Percentiles rank a stretch among this genome's conserved stretches.
These are phyloP conservation scores for Arvicanthis niloticus DNA, from an alignment of 2,113 vertebrate genomes.

Conservation along the genomic window DNA sequence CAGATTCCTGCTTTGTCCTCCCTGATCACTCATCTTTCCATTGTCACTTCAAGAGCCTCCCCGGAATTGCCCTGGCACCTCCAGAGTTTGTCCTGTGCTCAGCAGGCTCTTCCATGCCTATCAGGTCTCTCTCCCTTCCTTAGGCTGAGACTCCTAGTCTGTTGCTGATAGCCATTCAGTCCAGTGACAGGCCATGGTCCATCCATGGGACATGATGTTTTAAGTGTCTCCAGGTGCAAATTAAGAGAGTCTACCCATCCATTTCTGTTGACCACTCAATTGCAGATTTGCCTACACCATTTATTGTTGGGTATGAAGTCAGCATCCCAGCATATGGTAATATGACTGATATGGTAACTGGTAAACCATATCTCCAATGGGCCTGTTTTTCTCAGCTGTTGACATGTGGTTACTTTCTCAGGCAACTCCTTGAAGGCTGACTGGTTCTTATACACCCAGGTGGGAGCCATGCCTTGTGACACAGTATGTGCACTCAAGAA, in stretches of 20 bases:
- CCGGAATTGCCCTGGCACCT: constrained; percentile 45
- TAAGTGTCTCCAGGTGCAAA: not conserved
- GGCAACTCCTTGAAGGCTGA: not conserved
- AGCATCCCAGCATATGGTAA: not conserved
- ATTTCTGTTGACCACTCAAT: not conserved
- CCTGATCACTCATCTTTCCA: constrained; percentile 7
- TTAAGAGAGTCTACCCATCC: not conserved
- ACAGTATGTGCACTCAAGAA: not conserved
- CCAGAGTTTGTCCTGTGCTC: constrained; percentile 22
- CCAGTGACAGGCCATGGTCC: not conserved
- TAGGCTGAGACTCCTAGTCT: not conserved
- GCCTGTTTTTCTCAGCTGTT: not conserved
- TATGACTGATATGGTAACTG: not conserved
- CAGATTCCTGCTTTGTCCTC: not conserved
- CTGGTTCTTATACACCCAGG: not conserved
- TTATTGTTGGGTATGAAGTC: not conserved
- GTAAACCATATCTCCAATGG: not conserved
- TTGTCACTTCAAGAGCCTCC: constrained; percentile 52
- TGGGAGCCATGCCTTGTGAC: not conserved
- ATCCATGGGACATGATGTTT: not conserved
- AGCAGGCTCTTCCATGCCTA: constrained; percentile 9
- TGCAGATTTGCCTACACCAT: not conserved
- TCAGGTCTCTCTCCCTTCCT: not conserved
- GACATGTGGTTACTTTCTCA: not conserved
- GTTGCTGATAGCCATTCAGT: not conserved